Percentiles rank a stretch among this genome's conserved stretches.
These are phyloP conservation scores for Pseudopipra pipra DNA, from an alignment of 2,113 vertebrate species.

Conservation along the genomic window DNA sequence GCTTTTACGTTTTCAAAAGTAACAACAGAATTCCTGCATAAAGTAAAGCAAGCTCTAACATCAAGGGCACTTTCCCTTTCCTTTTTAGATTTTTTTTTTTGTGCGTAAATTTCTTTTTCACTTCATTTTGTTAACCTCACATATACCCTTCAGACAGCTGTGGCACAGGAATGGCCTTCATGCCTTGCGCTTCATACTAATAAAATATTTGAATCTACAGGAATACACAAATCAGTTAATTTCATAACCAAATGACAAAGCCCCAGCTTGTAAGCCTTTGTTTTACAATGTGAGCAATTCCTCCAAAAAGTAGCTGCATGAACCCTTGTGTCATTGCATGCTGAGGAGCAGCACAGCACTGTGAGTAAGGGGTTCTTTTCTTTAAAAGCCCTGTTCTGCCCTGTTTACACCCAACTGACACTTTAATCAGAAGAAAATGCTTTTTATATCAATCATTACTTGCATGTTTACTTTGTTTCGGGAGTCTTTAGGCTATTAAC, in stretches of 20 bases:
- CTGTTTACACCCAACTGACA: background rate
- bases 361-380: background rate
- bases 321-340: background rate
- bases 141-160: background rate
- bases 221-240: slow-evolving; percentile 33
- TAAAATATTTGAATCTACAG: slow-evolving; percentile 33
- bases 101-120: background rate
- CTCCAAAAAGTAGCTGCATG: background rate
- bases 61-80: slow-evolving; percentile 46
- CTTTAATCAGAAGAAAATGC: background rate
- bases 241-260: slow-evolving; percentile 48
- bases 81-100: slow-evolving; percentile 28
- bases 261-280: slow-evolving; percentile 34
- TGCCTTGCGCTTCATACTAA: background rate
- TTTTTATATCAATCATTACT: background rate
- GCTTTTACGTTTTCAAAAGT: slow-evolving; percentile 78
- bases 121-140: background rate
- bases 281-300: slow-evolving; percentile 28
- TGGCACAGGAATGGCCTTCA: background rate
- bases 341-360: background rate
- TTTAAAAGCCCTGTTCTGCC: background rate
- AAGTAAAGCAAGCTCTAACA: slow-evolving; percentile 70
- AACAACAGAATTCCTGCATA: slow-evolving; percentile 81
- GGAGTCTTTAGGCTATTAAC: background rate
- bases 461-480: background rate